Conservation (phyloP, 2,797 vertebrate species). For the Nasua narica region DNA sequence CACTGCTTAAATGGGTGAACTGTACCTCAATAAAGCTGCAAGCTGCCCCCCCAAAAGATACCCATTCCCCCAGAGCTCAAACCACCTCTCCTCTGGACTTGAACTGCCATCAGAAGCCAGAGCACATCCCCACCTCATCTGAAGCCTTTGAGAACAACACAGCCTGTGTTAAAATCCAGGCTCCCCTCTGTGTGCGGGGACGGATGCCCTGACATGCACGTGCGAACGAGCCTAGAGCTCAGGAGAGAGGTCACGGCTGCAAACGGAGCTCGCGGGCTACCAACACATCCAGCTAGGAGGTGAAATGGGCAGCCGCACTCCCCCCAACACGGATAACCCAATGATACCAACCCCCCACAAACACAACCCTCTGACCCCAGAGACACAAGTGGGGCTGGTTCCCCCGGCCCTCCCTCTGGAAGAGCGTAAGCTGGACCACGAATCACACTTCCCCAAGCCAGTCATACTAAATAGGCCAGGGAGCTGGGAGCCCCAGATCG, state of each 20-base stretch:
- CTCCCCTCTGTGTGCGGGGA: not conserved
- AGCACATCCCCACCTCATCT: not conserved
- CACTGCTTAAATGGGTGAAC: not conserved
- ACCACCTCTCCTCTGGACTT: not conserved
- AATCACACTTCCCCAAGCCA: slow-evolving; percentile 66
- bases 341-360: not conserved
- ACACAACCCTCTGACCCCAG: not conserved
- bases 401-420: not conserved
- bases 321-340: not conserved
- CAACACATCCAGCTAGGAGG: not conserved
- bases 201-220: not conserved
- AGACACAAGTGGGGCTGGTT: not conserved
- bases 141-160: not conserved
- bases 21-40: not conserved
- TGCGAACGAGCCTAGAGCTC: not conserved
- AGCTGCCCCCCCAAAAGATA: too few relatives aligned
- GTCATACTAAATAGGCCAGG: slow-evolving; percentile 65
- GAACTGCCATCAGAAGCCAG: not conserved
- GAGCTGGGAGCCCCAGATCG: slow-evolving; percentile 77
- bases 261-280: not conserved
- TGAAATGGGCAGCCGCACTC: not conserved
- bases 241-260: not conserved
- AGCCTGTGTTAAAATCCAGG: not conserved
- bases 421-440: slow-evolving; percentile 38
- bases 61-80: not conserved